Evolutionary conservation across 1,140 invertebrate genomes (phyloP).

Genomic region (Trinorchestia longiramus): DNA sequence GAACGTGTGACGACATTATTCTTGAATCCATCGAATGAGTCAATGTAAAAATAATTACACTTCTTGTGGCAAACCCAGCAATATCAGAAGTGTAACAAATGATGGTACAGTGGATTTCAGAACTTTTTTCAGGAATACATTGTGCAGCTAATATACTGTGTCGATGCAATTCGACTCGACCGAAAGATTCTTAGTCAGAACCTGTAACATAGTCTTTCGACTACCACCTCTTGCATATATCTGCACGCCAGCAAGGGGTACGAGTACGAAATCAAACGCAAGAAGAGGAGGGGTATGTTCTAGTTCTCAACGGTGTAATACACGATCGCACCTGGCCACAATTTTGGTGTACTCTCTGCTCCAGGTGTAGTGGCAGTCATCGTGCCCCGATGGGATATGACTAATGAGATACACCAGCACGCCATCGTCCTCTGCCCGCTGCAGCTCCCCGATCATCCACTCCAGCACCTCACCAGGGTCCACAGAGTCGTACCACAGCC

Average conservation of each 20-base stretch:
- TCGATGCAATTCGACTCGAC: no score
- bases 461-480: constrained; percentile 94
- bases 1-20: no score
- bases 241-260: background rate
- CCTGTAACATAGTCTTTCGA: background rate
- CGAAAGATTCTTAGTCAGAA: background rate
- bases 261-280: background rate
- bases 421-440: constrained; percentile 86
- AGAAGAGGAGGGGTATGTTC: background rate
- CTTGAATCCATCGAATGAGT: no score
- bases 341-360: constrained; percentile 92
- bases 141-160: no score
- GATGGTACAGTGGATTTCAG: no score
- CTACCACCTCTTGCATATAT: background rate
- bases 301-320: background rate
- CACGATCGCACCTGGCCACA: constrained; percentile 70
- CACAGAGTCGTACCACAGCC: constrained; percentile 94
- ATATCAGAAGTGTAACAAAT: no score
- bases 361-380: constrained; percentile 92
- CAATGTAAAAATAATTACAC: no score
- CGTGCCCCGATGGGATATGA: constrained; percentile 85
- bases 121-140: no score
- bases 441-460: constrained; percentile 95
- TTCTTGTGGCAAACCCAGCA: no score
- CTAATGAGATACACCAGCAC: constrained; percentile 42